Evolutionary conservation across 2,888 invertebrate genomes (phyloP).

Genomic region (Drosophila affinis): DNA sequence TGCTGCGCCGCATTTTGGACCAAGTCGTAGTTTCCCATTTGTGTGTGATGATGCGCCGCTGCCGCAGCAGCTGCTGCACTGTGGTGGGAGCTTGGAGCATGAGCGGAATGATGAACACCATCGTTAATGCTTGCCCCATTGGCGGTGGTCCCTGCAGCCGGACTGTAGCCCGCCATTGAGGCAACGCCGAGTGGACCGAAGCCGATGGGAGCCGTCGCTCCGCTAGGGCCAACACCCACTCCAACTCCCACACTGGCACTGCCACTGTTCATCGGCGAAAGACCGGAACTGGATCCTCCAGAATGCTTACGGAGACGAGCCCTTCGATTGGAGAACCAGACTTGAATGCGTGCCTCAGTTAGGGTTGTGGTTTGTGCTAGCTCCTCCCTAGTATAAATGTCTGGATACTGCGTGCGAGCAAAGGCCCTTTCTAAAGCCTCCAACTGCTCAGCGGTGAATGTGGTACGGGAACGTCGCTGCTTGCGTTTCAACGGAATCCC

Average conservation of each 20-base stretch:
- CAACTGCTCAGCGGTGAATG: constrained; percentile 96
- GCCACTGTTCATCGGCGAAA: constrained; percentile 74
- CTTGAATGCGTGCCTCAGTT: constrained; percentile 97
- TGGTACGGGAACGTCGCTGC: constrained; percentile 95
- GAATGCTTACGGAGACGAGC: constrained; percentile 95
- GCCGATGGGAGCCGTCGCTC: constrained; percentile 72
- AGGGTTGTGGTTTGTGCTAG: constrained; percentile 93
- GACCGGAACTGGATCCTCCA: constrained; percentile 78
- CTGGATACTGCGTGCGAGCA: constrained; percentile 95
- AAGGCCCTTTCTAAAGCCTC: constrained; percentile 95
- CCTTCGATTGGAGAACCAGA: constrained; percentile 98
- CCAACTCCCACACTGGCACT: constrained; percentile 47
- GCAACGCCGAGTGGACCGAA: constrained; percentile 81
- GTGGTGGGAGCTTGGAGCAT: constrained; percentile 76
- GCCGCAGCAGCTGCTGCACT: constrained; percentile 79
- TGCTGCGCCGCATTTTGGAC: constrained; percentile 83
- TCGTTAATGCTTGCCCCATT: constrained; percentile 77
- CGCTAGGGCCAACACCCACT: constrained; percentile 48
- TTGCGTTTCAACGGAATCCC: constrained; percentile 95
- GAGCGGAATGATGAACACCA: constrained; percentile 73
- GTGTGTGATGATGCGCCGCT: constrained; percentile 81
- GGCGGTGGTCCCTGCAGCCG: constrained; percentile 80
- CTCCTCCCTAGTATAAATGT: constrained; percentile 97
- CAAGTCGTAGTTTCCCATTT: constrained; percentile 82
- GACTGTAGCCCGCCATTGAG: constrained; percentile 83